Evolutionary conservation across 2,113 vertebrate species (phyloP).

Genomic region (Garra rufa): DNA sequence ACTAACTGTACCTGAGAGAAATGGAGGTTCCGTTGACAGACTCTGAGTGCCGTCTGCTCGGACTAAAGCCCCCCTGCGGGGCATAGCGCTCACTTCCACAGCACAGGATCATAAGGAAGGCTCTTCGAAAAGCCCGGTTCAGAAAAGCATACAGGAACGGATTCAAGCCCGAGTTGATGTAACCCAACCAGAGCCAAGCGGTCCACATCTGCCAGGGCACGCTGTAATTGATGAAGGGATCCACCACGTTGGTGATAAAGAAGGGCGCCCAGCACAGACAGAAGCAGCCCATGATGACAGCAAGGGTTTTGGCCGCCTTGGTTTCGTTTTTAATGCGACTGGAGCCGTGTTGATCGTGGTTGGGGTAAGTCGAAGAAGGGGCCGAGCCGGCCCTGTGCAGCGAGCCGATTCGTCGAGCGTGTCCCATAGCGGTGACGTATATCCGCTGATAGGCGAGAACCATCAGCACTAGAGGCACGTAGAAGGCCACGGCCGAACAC

Average conservation of each 20-base stretch:
- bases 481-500: slow-evolving; percentile 82
- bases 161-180: slow-evolving; percentile 82
- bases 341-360: slow-evolving; percentile 57
- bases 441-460: slow-evolving; percentile 81
- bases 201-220: slow-evolving; percentile 83
- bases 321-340: slow-evolving; percentile 80
- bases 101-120: slow-evolving; percentile 80
- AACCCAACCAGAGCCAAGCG: slow-evolving; percentile 82
- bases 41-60: slow-evolving; percentile 65
- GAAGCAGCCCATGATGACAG: slow-evolving; percentile 82
- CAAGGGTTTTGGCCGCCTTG: slow-evolving; percentile 81
- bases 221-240: slow-evolving; percentile 80
- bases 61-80: slow-evolving; percentile 70
- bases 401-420: slow-evolving; percentile 78
- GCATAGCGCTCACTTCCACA: slow-evolving; percentile 74
- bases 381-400: slow-evolving; percentile 78
- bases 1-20: slow-evolving; percentile 75
- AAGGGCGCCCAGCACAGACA: slow-evolving; percentile 82
- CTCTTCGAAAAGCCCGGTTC: slow-evolving; percentile 80
- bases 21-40: slow-evolving; percentile 79
- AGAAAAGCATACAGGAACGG: slow-evolving; percentile 83
- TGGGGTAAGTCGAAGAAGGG: slow-evolving; percentile 53
- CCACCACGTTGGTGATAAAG: slow-evolving; percentile 81
- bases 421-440: slow-evolving; percentile 80
- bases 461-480: slow-evolving; percentile 79